phyloP scores from a whole-genome alignment of 2,888 invertebrate species.

The Pediacus dermestoides region DNA sequence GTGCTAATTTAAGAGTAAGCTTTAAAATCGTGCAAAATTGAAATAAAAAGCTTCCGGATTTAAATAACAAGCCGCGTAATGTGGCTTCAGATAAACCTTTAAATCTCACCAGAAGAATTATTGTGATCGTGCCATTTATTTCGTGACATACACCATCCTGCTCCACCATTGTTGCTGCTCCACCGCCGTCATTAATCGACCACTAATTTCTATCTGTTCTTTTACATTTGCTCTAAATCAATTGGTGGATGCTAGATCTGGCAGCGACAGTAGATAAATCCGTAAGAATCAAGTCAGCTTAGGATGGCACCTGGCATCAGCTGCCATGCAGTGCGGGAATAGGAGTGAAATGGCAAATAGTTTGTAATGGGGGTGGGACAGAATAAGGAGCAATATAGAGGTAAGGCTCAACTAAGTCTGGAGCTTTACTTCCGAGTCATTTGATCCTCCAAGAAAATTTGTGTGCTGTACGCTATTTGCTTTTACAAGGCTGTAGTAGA shows the following conservation, averaged over 20 bases:
- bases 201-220: slow-evolving; percentile 28
- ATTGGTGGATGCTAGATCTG: slow-evolving; percentile 42
- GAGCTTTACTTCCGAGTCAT: slow-evolving; percentile 47
- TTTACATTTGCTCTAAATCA: slow-evolving; percentile 38
- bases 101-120: slow-evolving; percentile 32
- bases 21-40: slow-evolving; percentile 46
- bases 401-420: slow-evolving; percentile 45
- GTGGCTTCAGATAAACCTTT: slow-evolving; percentile 36
- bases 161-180: too few species aligned
- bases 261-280: slow-evolving; percentile 46
- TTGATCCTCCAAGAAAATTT: slow-evolving; percentile 49
- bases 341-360: slow-evolving; percentile 29
- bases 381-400: slow-evolving; percentile 36
- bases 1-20: slow-evolving; percentile 48
- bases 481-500: slow-evolving; percentile 23
- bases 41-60: slow-evolving; percentile 48
- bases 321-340: slow-evolving; percentile 35
- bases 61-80: slow-evolving; percentile 45
- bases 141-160: slow-evolving; percentile 26
- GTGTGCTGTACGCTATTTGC: slow-evolving; percentile 35
- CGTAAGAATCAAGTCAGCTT: slow-evolving; percentile 43
- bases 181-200: slow-evolving; percentile 33
- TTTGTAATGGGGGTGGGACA: slow-evolving; percentile 28
- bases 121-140: slow-evolving; percentile 16
- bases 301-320: slow-evolving; percentile 44